Evolutionary conservation across 2,797 vertebrate species (phyloP).

Genomic region (Sebastes alutus): DNA sequence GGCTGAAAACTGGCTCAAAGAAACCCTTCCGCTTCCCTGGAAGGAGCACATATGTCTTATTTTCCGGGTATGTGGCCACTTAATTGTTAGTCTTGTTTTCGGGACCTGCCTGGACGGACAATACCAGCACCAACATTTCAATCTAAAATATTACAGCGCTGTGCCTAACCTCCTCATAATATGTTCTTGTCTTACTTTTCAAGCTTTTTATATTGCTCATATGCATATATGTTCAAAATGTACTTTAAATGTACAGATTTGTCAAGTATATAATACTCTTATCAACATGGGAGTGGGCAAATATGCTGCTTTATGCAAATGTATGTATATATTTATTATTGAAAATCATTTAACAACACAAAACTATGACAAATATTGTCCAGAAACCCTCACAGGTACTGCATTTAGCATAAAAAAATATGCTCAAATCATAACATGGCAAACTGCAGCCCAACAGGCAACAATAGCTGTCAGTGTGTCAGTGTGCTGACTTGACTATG

Average conservation of each 20-base stretch:
- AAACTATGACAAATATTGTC: no score
- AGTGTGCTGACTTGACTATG: no score
- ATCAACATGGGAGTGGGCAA: no score
- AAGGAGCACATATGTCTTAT: constrained; percentile 74
- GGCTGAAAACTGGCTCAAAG: constrained; percentile 57
- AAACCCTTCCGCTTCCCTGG: constrained; percentile 71
- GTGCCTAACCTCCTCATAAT: background rate
- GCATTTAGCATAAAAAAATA: no score
- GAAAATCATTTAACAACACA: no score
- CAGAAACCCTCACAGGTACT: no score
- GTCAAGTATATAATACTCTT: no score
- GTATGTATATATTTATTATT: background rate
- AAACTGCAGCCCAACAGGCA: no score
- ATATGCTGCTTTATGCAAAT: no score
- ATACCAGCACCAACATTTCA: background rate
- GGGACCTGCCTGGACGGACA: background rate
- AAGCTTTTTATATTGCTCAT: background rate
- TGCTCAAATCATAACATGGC: no score
- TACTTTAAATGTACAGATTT: no score
- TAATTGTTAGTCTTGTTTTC: constrained; percentile 21
- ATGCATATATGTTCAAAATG: background rate
- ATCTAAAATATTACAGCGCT: background rate
- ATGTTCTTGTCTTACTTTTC: background rate
- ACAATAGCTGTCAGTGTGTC: no score
- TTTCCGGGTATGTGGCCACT: constrained; percentile 52